phyloP scores from a whole-genome alignment of 2,113 vertebrate genomes.

The Rhodinocichla rosea region DNA sequence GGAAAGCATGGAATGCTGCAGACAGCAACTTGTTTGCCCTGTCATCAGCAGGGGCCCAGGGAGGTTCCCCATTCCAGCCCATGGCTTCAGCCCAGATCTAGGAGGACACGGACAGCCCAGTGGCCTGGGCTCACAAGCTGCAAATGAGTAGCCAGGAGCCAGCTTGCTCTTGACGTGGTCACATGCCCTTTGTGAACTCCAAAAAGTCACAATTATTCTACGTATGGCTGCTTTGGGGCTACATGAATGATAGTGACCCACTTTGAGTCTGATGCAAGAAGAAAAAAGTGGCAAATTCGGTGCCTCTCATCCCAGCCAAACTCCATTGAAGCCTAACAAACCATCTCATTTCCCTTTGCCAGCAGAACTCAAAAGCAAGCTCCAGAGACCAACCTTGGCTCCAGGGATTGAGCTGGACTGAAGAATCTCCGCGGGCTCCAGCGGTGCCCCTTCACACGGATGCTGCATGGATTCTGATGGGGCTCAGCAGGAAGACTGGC shows the following conservation, averaged over 20 bases:
- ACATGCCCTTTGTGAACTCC: not conserved
- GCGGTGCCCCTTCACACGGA: fast-evolving
- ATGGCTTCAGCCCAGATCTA: not conserved
- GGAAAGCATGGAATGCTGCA: not conserved
- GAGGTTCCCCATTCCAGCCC: not conserved
- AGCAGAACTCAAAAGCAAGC: not conserved
- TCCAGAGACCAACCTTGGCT: slow-evolving; percentile 34
- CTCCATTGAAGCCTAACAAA: not conserved
- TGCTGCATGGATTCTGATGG: not conserved
- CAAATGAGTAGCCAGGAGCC: not conserved
- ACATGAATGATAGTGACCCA: not conserved
- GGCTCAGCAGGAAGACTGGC: not conserved
- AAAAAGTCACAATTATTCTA: not conserved
- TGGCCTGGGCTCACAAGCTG: not conserved
- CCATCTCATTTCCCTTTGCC: not conserved
- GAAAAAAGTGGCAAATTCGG: not conserved
- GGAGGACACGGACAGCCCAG: not conserved
- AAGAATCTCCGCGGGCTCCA: not conserved
- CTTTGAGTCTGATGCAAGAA: not conserved
- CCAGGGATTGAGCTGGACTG: not conserved
- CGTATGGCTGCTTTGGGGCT: not conserved
- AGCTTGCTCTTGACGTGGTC: not conserved
- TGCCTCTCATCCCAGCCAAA: not conserved
- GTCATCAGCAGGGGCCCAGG: not conserved
- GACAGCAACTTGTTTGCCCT: not conserved